Base-by-base conservation (phyloP, 37 sponge, comb jelly and placozoan genomes). In the Beroe ovata region DNA sequence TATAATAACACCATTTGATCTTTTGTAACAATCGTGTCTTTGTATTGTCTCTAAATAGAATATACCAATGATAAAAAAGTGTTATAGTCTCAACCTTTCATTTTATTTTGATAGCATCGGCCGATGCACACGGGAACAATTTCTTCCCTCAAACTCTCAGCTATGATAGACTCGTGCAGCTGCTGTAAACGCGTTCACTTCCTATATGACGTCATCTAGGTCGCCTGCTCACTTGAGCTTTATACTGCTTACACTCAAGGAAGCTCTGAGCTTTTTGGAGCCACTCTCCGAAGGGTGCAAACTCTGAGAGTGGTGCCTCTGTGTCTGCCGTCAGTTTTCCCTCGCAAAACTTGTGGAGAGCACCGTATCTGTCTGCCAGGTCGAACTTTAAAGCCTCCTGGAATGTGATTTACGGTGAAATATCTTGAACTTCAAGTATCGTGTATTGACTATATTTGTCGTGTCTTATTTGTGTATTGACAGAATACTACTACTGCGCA, bases 341-440 rank as follows among this genome's bases (percentile, higher is more conserved):
- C 35, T 66, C 69, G 33, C 69, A 66, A 16, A 66, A 66, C 60
- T 92, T 89, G 25, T 4, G n/a, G 26, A 92, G 39, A 16, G 40
- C 25, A 22, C 39, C 8, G 88, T 93, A 95, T 2, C 94, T 77
- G 22, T 91, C 71, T 0, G 38, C 18, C 3, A 92, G 60, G 64
- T 94, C 90, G 60, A 94, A 96, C 60, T 91, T 92, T 36, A 96
- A 71, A 6, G 88, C 90, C 41, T 93, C 92, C 34, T 66, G 69
- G 34, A 66, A 62, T 28, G 63, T 6, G 26, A 58, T 19, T 18
- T 18, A 19, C 59, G 59, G 11, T 58, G 11, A 58, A 58, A 58
- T 58, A n/a, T n/a, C n/a, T n/a, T n/a, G n/a, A n/a, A n/a, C n/a
- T n/a, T n/a, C n/a, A n/a, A n/a, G n/a, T n/a, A n/a, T n/a, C n/a